A percentile compares a stretch with the other conserved stretches of the same genome.
These are phyloP conservation scores for Coboldia fuscipes DNA, from an alignment of 1,140 invertebrate genomes.

Conservation along the genomic window DNA sequence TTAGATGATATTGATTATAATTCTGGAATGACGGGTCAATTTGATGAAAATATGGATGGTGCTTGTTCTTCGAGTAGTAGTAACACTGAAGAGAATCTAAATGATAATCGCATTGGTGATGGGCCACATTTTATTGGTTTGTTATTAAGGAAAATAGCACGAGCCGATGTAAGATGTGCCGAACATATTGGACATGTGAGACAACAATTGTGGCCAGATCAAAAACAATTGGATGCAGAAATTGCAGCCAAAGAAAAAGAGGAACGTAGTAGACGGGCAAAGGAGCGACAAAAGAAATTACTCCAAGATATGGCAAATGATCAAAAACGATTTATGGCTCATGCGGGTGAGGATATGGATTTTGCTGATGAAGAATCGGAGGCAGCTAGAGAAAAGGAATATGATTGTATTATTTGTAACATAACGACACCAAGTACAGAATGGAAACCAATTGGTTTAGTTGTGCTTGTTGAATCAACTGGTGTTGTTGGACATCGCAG, in stretches of 20 bases:
- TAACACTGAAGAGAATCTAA: conserved; percentile 1
- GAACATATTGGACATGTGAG: conserved; percentile 42
- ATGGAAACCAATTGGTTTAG: conserved; percentile 73
- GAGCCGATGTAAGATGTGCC: conserved; percentile 43
- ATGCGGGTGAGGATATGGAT: conserved; percentile 43
- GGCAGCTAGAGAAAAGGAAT: conserved; percentile 44
- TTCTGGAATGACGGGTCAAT: not conserved
- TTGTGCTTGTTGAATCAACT: conserved; percentile 45
- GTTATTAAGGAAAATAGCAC: conserved; percentile 47
- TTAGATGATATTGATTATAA: conserved; percentile 21
- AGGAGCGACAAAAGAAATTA: conserved; percentile 73
- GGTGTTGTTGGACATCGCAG: conserved; percentile 21
- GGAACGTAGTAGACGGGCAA: conserved; percentile 58
- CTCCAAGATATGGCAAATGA: conserved; percentile 83
- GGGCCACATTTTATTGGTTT: conserved; percentile 69
- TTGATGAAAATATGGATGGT: conserved; percentile 3
- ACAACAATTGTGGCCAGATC: conserved; percentile 50
- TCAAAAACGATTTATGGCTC: conserved; percentile 81
- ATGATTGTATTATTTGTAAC: conserved; percentile 92
- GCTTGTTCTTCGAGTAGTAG: conserved; percentile 1
- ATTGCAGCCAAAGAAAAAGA: conserved; percentile 49
- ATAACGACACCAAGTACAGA: conserved; percentile 67
- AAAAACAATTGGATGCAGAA: conserved; percentile 54
- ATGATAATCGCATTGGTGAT: conserved; percentile 73
- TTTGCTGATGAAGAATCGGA: conserved; percentile 37